These are phyloP conservation scores for Pseudococcus jackbeardsleyi DNA, from an alignment of 2,888 invertebrate genomes.

Conservation along the genomic window DNA sequence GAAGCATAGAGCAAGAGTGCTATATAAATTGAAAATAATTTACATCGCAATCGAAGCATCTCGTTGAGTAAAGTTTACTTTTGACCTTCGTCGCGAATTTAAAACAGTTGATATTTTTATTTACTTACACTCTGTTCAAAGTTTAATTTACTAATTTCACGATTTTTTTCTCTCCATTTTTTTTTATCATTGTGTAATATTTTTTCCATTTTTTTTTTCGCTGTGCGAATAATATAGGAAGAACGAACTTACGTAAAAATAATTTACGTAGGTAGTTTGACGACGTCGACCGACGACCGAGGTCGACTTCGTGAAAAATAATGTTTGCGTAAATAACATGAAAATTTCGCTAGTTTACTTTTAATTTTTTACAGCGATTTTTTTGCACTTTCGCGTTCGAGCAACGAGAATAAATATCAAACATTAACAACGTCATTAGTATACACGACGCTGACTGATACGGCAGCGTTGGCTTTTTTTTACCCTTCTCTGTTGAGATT, in stretches of 20 bases:
- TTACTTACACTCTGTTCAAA: slow-evolving; percentile 26
- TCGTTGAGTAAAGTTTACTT: slow-evolving; percentile 11
- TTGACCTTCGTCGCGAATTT: slow-evolving; percentile 27
- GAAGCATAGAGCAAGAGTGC: no score
- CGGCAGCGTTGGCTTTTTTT: not conserved
- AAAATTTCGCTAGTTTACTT: slow-evolving; percentile 48
- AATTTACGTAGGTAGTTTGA: slow-evolving; percentile 15
- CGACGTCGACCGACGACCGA: not conserved
- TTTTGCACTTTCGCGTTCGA: slow-evolving; percentile 16
- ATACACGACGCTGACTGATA: slow-evolving; percentile 37
- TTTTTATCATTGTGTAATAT: not conserved
- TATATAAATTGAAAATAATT: slow-evolving; percentile 49
- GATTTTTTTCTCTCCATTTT: not conserved
- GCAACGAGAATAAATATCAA: slow-evolving; percentile 50
- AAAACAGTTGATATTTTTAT: slow-evolving; percentile 25
- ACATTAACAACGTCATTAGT: slow-evolving; percentile 55
- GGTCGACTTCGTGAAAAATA: slow-evolving; percentile 15
- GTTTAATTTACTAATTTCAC: slow-evolving; percentile 46
- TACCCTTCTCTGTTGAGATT: slow-evolving; percentile 3
- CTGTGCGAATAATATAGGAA: not conserved
- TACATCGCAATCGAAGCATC: slow-evolving; percentile 26
- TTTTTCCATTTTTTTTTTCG: not conserved
- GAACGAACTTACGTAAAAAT: slow-evolving; percentile 14
- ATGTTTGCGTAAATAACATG: slow-evolving; percentile 47
- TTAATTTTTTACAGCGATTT: slow-evolving; percentile 49